These are phyloP conservation scores for Casuarius casuarius DNA, from an alignment of 2,113 vertebrate species.

Conservation along the genomic window DNA sequence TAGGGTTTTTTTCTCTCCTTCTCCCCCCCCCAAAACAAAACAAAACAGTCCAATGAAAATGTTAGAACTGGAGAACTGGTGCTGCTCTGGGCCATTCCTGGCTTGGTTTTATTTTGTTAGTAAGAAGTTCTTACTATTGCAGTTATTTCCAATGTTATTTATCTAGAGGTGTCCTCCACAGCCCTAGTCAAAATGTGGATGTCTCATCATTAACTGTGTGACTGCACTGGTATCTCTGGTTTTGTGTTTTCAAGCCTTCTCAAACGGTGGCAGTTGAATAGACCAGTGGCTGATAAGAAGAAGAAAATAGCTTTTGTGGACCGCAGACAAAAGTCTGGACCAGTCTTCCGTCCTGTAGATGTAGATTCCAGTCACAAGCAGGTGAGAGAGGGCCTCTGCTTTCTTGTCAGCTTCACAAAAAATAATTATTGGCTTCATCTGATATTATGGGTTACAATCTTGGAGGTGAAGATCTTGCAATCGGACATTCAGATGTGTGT, in stretches of 20 bases:
- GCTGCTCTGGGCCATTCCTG: neutral
- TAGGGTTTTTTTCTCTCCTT: neutral
- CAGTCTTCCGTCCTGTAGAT: neutral
- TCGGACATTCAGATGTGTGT: neutral
- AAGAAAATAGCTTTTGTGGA: neutral
- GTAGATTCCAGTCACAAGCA: neutral
- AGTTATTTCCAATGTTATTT: neutral
- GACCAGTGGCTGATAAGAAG: neutral
- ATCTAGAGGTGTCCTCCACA: neutral
- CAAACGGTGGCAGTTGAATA: slow-evolving; percentile 15
- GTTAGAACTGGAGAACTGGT: neutral
- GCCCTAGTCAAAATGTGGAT: neutral
- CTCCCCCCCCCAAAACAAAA: neutral
- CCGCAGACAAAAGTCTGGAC: neutral
- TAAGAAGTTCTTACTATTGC: no score
- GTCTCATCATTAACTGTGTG: neutral
- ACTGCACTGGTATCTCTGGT: neutral
- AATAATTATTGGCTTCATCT: neutral
- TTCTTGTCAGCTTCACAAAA: neutral
- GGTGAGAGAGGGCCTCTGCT: slow-evolving; percentile 31
- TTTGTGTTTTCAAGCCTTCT: slow-evolving; percentile 58
- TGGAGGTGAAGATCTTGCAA: neutral
- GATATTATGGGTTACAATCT: neutral
- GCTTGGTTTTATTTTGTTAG: neutral
- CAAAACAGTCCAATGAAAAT: neutral